A percentile compares a stretch with the other conserved stretches of the same genome.
Evolutionary conservation across 2,113 vertebrate genomes (phyloP).

Genomic region (Sturnus vulgaris): DNA sequence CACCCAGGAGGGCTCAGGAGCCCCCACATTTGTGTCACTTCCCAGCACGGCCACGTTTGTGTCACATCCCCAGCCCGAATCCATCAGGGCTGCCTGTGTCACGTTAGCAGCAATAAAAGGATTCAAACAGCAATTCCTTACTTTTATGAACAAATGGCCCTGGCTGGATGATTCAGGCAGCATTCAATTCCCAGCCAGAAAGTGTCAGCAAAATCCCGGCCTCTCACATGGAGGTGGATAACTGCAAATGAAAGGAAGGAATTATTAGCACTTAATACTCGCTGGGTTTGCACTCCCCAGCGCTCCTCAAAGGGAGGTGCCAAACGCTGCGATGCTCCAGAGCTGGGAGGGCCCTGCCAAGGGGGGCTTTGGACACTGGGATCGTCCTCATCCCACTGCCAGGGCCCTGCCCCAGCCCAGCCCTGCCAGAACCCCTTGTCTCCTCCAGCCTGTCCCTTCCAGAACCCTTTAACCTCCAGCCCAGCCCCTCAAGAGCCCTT

Average conservation of each 20-base stretch:
- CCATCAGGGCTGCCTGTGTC: not conserved
- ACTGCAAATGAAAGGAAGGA: constrained; percentile 50
- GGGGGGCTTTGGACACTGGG: not conserved
- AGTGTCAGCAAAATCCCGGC: constrained; percentile 51
- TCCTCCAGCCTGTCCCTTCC: not conserved
- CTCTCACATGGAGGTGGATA: constrained; percentile 29
- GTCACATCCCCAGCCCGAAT: not conserved
- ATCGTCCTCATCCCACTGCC: rapidly evolving
- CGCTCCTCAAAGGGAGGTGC: not conserved
- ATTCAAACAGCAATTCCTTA: constrained; percentile 54
- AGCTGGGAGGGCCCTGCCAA: not conserved
- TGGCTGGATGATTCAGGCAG: constrained; percentile 60
- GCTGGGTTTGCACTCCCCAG: not conserved
- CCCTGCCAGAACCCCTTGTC: not conserved
- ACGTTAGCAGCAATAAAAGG: constrained; percentile 27
- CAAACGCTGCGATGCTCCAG: not conserved
- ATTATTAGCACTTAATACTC: constrained; percentile 47
- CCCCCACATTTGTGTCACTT: not conserved
- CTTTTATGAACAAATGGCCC: constrained; percentile 58
- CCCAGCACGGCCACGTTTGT: not conserved
- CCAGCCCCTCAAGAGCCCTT: not conserved
- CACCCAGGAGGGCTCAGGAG: rapidly evolving
- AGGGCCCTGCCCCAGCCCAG: not conserved
- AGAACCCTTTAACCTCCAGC: not conserved
- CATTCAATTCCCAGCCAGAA: constrained; percentile 39